Conservation (phyloP, 2,797 vertebrate genomes). For the Erpetoichthys calabaricus region DNA sequence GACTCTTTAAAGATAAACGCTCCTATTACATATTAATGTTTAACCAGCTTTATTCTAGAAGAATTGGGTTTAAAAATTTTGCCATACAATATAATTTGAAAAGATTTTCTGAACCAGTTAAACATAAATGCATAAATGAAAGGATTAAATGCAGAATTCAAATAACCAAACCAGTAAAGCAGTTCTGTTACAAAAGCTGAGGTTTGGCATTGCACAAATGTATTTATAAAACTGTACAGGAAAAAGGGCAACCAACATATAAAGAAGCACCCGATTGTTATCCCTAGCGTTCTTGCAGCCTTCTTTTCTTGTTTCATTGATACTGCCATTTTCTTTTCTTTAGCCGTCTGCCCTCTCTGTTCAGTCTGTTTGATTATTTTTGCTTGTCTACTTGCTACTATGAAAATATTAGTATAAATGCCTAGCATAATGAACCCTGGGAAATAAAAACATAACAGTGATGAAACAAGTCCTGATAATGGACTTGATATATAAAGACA, state of each 20-base stretch:
- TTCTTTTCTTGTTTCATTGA: constrained; percentile 17
- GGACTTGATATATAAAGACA: constrained; percentile 20
- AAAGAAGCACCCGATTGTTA: constrained; percentile 21
- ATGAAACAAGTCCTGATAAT: constrained; percentile 10
- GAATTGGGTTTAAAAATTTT: constrained; percentile 8
- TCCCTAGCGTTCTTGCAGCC: constrained; percentile 18
- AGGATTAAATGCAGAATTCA: constrained; percentile 20
- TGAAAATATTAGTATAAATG: constrained; percentile 22
- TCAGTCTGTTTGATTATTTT: constrained; percentile 10
- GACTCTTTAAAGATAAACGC: too few relatives aligned
- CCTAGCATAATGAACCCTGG: constrained; percentile 19
- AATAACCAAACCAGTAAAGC: constrained; percentile 20
- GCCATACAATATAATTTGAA: constrained; percentile 15
- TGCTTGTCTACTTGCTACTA: constrained; percentile 18
- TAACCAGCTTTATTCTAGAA: too few relatives aligned
- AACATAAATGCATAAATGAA: constrained; percentile 21
- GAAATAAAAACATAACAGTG: constrained; percentile 19
- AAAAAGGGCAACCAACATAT: constrained; percentile 24
- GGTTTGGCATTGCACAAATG: constrained; percentile 14
- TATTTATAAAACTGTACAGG: constrained; percentile 14
- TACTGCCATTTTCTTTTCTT: too few relatives aligned
- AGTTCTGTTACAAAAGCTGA: constrained; percentile 12
- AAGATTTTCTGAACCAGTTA: constrained; percentile 18
- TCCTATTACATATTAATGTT: too few relatives aligned
- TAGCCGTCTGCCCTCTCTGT: too few relatives aligned